Percentiles rank a stretch among this genome's conserved stretches.
These are phyloP conservation scores for Vireo altiloquus DNA, from an alignment of 2,113 vertebrate species.

Conservation along the genomic window DNA sequence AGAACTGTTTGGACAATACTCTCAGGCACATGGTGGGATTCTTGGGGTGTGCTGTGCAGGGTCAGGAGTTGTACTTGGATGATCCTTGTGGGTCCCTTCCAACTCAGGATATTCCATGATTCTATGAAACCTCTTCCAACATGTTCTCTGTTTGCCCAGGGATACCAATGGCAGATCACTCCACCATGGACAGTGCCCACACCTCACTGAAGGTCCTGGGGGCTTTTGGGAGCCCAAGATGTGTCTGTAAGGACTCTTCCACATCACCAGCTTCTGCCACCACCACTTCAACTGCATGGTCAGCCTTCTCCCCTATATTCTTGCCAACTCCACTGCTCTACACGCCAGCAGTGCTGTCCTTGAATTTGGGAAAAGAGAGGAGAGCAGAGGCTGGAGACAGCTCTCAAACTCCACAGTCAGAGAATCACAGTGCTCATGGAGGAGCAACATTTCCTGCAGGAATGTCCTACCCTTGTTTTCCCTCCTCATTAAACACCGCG, in stretches of 20 bases:
- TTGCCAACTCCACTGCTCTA: not conserved
- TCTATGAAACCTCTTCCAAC: not conserved
- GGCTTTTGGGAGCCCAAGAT: not conserved
- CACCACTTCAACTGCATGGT: not conserved
- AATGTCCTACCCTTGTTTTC: rapidly evolving
- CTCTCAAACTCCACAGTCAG: rapidly evolving
- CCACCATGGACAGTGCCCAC: rapidly evolving
- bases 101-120: not conserved
- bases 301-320: not conserved
- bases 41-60: not conserved
- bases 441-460: not conserved
- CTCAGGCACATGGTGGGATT: not conserved
- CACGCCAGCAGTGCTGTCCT: not conserved
- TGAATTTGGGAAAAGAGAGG: not conserved
- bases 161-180: not conserved
- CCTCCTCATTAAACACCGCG: not conserved
- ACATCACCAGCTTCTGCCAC: not conserved
- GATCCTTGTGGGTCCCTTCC: not conserved
- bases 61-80: not conserved
- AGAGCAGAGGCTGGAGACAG: not conserved
- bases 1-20: not conserved
- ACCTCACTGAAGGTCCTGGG: not conserved
- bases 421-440: rapidly evolving
- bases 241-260: not conserved
- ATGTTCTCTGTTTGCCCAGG: not conserved